phyloP scores from a whole-genome alignment of 1,140 invertebrate genomes.

The Hermetia illucens region DNA sequence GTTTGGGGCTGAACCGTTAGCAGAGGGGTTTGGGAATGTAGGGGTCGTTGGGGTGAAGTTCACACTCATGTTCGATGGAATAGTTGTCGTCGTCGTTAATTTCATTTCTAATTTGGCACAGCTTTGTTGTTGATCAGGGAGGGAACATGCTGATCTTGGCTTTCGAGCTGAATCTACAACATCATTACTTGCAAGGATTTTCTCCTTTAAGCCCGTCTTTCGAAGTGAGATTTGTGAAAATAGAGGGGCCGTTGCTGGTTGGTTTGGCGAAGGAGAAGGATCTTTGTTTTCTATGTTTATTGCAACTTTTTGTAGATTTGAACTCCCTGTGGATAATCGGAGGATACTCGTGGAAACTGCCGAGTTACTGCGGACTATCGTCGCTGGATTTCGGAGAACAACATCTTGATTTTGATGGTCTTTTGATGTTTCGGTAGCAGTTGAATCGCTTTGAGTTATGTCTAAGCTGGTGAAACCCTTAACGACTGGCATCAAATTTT shows the following conservation, averaged over 20 bases:
- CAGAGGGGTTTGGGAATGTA: constrained; percentile 4
- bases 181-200: constrained; percentile 22
- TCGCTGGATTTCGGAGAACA: too few species aligned
- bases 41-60: constrained; percentile 4
- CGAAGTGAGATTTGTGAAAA: too few species aligned
- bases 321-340: too few species aligned
- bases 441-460: too few species aligned
- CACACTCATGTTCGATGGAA: too few species aligned
- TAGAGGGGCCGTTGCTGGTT: too few species aligned
- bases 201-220: constrained; percentile 26
- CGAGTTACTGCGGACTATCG: too few species aligned
- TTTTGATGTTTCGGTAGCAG: too few species aligned
- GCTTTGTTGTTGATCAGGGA: constrained; percentile 7
- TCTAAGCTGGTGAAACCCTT: neutral
- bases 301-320: constrained; percentile 12
- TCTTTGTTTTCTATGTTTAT: constrained; percentile 7
- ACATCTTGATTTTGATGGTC: too few species aligned
- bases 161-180: too few species aligned
- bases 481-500: neutral
- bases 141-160: neutral
- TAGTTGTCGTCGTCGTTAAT: constrained; percentile 9
- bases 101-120: constrained; percentile 5
- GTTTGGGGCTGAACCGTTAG: neutral
- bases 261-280: too few species aligned
- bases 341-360: too few species aligned